These are phyloP conservation scores for Eufriesea mexicana DNA, from an alignment of 1,140 invertebrate species.

Conservation along the genomic window DNA sequence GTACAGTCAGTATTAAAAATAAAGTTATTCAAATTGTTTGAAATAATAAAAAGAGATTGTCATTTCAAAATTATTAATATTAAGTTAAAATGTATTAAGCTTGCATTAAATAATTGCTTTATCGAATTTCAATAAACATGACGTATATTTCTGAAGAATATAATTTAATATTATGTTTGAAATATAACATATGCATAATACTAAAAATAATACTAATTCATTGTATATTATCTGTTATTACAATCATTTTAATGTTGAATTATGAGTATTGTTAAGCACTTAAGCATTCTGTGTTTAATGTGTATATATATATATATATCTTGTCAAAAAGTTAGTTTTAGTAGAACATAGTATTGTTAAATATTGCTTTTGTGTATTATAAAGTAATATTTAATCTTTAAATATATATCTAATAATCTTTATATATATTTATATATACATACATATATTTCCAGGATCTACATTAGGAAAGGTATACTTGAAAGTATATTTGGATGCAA, in stretches of 20 bases:
- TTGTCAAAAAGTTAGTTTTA: background rate
- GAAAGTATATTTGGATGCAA: background rate
- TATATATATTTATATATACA: background rate
- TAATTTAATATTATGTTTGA: background rate
- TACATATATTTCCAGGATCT: background rate
- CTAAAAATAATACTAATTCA: background rate
- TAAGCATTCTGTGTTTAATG: no score
- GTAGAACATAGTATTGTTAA: background rate
- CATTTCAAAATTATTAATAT: background rate
- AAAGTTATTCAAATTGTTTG: no score
- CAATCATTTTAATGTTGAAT: background rate
- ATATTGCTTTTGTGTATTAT: background rate
- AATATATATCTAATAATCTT: no score
- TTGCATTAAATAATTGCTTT: background rate
- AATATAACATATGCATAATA: background rate
- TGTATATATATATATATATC: background rate
- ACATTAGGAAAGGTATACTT: background rate
- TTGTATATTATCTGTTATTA: background rate
- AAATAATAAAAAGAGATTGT: background rate
- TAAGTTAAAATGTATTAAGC: no score
- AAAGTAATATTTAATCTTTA: no score
- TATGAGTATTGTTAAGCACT: no score
- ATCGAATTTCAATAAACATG: background rate
- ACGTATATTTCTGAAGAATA: background rate
- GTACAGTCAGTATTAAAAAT: background rate